Base-by-base conservation (phyloP, 2,888 invertebrate genomes). In the Nebria brevicollis region DNA sequence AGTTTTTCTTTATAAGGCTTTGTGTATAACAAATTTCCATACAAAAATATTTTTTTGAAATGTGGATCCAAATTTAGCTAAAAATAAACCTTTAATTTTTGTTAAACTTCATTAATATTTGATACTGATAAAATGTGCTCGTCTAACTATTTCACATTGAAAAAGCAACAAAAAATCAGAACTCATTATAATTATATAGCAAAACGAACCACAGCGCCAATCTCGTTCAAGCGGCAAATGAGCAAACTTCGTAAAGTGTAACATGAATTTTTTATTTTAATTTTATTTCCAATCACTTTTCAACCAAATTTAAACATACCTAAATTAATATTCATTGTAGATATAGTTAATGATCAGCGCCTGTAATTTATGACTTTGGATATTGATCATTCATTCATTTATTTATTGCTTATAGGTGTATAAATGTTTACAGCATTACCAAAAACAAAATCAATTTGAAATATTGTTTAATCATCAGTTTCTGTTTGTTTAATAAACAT, bases 131-230 rank as follows among this genome's bases (percentile, higher is more conserved):
- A 54, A 11, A 54, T 54, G 7, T 54, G 54, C 54, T 54, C 54
- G 8, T 54, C 54, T 54, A 11, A 8, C 54, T 54, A 11, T 11
- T 13, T 11, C 13, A 54, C 54, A 70, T 70, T 70, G 8, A 66
- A 66, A 66, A 66, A 66, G 66, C 25, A 15, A n/a, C 15, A 34
- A 4, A 11, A 54, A 54, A 54, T 11, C 13, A 13, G 54, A 54
- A 8, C 70, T 25, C 70, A 70, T 70, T 70, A 70, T 26, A 70
- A 20, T 66, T 70, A 70, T 70, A 70, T 70, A 70, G 70, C 15
- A 70, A 11, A 26, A 15, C 25, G 11, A 20, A 15, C 26, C 70
- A 70, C 70, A 70, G 70, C 25, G 26, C 15, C 54, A 7, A 7
- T 13, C 54, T 13, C 54, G 13, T 8, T 54, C 13, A 54, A 54